Conservation (phyloP, 1,140 invertebrate species). For the Dinoponera quadriceps region DNA sequence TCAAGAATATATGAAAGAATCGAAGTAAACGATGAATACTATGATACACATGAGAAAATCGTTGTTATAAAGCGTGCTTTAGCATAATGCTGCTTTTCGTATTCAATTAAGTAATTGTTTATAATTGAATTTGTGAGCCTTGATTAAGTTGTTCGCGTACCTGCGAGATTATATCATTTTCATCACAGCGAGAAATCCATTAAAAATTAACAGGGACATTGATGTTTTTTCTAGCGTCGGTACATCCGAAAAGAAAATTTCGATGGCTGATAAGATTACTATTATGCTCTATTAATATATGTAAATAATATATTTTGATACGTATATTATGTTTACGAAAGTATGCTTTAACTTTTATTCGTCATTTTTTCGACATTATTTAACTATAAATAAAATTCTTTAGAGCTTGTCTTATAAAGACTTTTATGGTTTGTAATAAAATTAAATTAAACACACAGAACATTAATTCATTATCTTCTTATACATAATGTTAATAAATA, state of each 20-base stretch:
- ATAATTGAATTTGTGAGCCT: constrained; percentile 1
- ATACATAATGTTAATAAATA: too few relatives aligned
- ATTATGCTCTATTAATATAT: background rate
- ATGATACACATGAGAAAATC: background rate
- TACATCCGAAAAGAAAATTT: constrained; percentile 21
- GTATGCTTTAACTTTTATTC: too few relatives aligned
- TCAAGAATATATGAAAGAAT: background rate
- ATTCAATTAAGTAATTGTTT: background rate
- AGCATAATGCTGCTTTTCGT: background rate
- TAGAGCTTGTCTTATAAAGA: too few relatives aligned
- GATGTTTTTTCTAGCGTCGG: background rate
- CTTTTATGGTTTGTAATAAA: too few relatives aligned
- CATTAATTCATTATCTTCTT: too few relatives aligned
- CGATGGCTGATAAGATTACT: background rate
- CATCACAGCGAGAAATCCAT: background rate
- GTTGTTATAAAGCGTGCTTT: constrained; percentile 14
- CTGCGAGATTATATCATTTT: constrained; percentile 1
- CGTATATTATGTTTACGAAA: too few relatives aligned
- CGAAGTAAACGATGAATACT: background rate
- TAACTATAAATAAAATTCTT: too few relatives aligned
- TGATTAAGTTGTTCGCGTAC: background rate
- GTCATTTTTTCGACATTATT: too few relatives aligned
- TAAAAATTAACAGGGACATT: background rate
- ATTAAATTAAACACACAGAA: too few relatives aligned
- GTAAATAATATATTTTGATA: too few relatives aligned